These are phyloP conservation scores for Propithecus perrieri DNA, from an alignment of 2,797 vertebrate species.

Conservation along the genomic window DNA sequence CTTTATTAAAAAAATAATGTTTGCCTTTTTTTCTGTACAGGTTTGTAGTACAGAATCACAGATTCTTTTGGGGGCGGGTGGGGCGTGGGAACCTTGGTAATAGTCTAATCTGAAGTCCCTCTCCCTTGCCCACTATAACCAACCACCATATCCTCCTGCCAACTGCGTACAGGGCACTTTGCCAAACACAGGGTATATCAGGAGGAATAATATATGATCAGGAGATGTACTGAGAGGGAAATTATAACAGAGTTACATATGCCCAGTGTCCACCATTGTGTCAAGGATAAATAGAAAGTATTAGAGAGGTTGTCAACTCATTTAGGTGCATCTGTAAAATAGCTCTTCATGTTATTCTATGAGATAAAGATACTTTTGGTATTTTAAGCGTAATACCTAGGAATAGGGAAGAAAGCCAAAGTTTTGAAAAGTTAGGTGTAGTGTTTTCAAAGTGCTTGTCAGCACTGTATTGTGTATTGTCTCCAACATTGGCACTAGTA, in stretches of 20 bases:
- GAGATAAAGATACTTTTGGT: background rate
- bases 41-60: background rate
- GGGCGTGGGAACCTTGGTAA: background rate
- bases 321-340: background rate
- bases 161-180: background rate
- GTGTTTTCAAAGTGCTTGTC: slow-evolving; percentile 44
- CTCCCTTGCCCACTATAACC: background rate
- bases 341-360: background rate
- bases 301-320: background rate
- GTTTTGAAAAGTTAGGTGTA: background rate
- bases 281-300: background rate
- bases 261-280: background rate
- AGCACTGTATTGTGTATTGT: background rate
- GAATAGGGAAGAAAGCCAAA: background rate
- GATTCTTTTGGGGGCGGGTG: background rate
- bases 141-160: background rate
- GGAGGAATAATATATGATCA: background rate
- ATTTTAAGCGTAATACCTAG: slow-evolving; percentile 29
- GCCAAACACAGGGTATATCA: background rate
- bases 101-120: background rate
- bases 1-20: background rate
- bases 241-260: background rate
- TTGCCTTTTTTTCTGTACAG: background rate
- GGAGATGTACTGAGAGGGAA: background rate
- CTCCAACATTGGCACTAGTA: background rate